These are phyloP conservation scores for Catharus bicknelli DNA, from an alignment of 2,113 vertebrate genomes.

Conservation along the genomic window DNA sequence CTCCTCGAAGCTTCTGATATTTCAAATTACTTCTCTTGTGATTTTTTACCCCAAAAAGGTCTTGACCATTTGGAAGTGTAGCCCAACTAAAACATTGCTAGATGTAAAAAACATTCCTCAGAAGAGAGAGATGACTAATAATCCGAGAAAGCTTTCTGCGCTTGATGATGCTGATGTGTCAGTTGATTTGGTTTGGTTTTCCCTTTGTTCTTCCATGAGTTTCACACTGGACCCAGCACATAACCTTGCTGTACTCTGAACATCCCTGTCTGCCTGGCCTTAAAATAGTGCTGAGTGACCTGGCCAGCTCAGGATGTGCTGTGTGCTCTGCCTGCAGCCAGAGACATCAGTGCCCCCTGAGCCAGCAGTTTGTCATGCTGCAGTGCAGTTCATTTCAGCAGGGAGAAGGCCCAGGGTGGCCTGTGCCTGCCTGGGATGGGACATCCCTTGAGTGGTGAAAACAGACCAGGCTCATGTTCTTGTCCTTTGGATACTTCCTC, in stretches of 20 bases:
- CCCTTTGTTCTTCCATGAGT: not conserved
- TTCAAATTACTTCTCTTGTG: not conserved
- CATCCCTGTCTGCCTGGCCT: not conserved
- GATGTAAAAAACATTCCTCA: not conserved
- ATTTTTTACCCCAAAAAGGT: not conserved
- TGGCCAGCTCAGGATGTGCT: not conserved
- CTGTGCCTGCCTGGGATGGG: not conserved
- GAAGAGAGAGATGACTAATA: not conserved
- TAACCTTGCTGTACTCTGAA: accelerated
- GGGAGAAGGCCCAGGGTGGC: not conserved
- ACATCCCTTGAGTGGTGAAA: accelerated
- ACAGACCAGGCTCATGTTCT: not conserved
- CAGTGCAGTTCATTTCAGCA: not conserved
- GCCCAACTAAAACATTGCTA: not conserved
- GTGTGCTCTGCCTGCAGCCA: not conserved
- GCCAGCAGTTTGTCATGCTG: not conserved
- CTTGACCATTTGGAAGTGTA: not conserved
- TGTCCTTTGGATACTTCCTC: not conserved
- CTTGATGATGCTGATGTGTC: accelerated
- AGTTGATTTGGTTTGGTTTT: not conserved
- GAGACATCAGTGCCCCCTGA: not conserved
- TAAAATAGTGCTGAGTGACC: not conserved
- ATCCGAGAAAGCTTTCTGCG: not conserved
- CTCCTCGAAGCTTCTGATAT: not conserved
- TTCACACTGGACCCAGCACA: not conserved